phyloP scores from a whole-genome alignment of 2,888 invertebrate genomes.

The Cinara cedri region DNA sequence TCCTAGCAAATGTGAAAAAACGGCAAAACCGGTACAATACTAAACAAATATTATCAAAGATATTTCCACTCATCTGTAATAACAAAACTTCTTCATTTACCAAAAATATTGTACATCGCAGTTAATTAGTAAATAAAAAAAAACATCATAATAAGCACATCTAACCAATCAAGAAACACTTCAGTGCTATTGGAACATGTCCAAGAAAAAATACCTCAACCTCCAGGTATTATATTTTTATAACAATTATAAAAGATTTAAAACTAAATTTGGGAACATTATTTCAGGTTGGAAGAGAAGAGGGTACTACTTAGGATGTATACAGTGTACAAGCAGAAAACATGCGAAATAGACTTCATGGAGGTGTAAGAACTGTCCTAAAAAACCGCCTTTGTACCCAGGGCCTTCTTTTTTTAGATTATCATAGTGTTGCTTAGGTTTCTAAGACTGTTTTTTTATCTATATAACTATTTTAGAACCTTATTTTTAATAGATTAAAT shows the following conservation, averaged over 20 bases:
- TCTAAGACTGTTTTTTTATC: too few relatives aligned
- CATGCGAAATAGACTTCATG: background rate
- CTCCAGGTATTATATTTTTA: too few relatives aligned
- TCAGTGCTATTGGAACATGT: background rate
- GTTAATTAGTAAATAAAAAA: too few relatives aligned
- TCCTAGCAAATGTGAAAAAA: too few relatives aligned
- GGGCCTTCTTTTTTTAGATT: conserved; percentile 3
- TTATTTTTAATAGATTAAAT: conserved; percentile 10
- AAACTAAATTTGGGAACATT: background rate
- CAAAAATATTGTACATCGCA: too few relatives aligned
- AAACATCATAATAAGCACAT: too few relatives aligned
- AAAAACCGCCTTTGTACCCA: conserved; percentile 1
- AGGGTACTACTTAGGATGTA: background rate
- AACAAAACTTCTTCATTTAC: too few relatives aligned
- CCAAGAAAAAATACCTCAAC: conserved; percentile 1
- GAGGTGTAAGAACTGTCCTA: background rate
- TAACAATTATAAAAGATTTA: background rate
- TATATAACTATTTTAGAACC: background rate
- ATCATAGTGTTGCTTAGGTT: too few relatives aligned
- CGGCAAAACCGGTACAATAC: too few relatives aligned
- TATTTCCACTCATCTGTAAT: too few relatives aligned
- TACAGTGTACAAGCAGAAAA: background rate
- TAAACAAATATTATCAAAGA: too few relatives aligned
- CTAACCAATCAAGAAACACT: too few relatives aligned
- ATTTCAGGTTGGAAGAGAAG: conserved; percentile 13